phyloP scores from a whole-genome alignment of 2,113 vertebrate genomes.

The Nesogale talazaci region DNA sequence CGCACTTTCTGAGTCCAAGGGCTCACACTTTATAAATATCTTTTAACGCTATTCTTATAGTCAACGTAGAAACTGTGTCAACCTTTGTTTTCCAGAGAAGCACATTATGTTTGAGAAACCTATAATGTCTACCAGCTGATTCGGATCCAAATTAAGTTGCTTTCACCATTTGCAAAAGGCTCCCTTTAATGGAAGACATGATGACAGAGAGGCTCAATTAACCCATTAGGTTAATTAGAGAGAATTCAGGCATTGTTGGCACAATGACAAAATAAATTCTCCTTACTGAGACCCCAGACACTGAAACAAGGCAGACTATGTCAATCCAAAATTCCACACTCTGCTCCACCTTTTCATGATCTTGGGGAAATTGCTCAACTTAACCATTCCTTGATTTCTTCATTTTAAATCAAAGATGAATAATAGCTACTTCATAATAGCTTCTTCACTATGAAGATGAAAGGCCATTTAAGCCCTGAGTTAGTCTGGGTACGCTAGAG shows the following conservation, averaged over 20 bases:
- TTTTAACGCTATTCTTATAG: conserved; percentile 51
- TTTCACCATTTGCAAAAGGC: conserved; percentile 46
- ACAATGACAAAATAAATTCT: background rate
- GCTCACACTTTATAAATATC: background rate
- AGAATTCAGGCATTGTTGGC: background rate
- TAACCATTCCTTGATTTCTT: background rate
- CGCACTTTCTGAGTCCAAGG: background rate
- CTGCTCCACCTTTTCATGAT: background rate
- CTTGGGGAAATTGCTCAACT: background rate
- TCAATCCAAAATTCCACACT: background rate
- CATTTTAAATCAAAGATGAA: background rate
- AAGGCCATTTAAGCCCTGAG: background rate
- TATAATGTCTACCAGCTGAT: conserved; percentile 48
- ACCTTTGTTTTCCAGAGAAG: conserved; percentile 34
- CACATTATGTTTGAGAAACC: conserved; percentile 29
- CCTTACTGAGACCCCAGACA: background rate
- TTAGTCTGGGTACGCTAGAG: no score
- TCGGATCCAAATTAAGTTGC: conserved; percentile 37
- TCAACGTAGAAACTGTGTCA: background rate
- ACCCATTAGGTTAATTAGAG: background rate
- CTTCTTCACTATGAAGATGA: background rate
- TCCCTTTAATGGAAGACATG: conserved; percentile 9
- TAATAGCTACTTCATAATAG: background rate
- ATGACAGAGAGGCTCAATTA: background rate
- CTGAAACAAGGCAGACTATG: background rate